phyloP scores from a whole-genome alignment of 2,797 vertebrate genomes.

The Danionella dracula region DNA sequence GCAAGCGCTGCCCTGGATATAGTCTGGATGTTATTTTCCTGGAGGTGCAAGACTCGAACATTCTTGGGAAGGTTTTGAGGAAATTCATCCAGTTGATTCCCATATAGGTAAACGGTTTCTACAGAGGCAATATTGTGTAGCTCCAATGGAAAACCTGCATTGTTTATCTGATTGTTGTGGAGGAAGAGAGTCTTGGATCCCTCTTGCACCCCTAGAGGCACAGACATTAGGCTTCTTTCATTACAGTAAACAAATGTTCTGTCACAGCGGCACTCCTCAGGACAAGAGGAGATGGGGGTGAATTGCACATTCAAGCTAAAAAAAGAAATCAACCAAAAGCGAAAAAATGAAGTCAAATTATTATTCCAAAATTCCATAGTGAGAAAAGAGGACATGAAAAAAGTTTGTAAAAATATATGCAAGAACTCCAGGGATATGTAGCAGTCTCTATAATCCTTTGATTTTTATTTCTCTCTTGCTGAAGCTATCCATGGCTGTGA shows the following conservation, averaged over 20 bases:
- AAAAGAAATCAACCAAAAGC: slow-evolving; percentile 84
- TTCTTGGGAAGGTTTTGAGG: slow-evolving; percentile 96
- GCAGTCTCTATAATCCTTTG: slow-evolving; percentile 55
- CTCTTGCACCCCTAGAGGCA: slow-evolving; percentile 95
- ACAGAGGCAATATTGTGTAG: slow-evolving; percentile 88
- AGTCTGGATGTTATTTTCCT: slow-evolving; percentile 99
- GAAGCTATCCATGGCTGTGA: slow-evolving; percentile 75
- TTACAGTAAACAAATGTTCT: slow-evolving; percentile 95
- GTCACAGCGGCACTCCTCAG: slow-evolving; percentile 91
- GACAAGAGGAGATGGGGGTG: slow-evolving; percentile 76
- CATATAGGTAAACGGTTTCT: slow-evolving; percentile 91
- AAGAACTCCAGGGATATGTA: slow-evolving; percentile 62
- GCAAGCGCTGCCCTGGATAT: slow-evolving; percentile 90
- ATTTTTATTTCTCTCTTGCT: slow-evolving; percentile 57
- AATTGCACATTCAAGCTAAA: slow-evolving; percentile 87
- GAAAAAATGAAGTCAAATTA: slow-evolving; percentile 79
- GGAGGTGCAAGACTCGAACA: slow-evolving; percentile 85
- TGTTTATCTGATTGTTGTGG: slow-evolving; percentile 99
- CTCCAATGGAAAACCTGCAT: slow-evolving; percentile 92
- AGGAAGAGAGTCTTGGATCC: slow-evolving; percentile 92
- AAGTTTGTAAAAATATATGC: slow-evolving; percentile 36
- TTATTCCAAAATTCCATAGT: slow-evolving; percentile 93
- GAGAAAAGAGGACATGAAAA: slow-evolving; percentile 52
- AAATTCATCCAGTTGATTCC: slow-evolving; percentile 96
- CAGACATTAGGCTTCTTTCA: slow-evolving; percentile 94